Conservation (phyloP, 1,140 invertebrate species). For the Temnothorax curvispinosus region DNA sequence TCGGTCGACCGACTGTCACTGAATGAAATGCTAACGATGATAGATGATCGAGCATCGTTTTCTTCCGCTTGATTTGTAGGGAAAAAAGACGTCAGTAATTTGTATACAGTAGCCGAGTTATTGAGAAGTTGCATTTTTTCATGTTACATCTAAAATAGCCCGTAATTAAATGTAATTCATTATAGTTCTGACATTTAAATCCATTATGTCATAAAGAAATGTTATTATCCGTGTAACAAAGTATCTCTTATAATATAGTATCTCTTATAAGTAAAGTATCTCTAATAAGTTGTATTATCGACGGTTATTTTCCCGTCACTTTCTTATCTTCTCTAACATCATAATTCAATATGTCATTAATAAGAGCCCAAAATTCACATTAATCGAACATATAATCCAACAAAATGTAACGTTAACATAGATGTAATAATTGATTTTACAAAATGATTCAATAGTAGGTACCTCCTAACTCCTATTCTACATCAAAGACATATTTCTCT, state of each 20-base stretch:
- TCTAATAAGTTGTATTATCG: neutral
- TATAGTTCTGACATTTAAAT: neutral
- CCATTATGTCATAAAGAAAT: neutral
- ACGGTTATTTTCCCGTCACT: neutral
- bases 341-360: neutral
- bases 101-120: constrained; percentile 30
- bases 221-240: neutral
- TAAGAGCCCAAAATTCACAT: neutral
- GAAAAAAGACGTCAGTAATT: constrained; percentile 15
- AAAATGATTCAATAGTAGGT: neutral
- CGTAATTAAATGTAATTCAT: constrained; percentile 35
- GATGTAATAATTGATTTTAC: neutral
- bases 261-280: neutral
- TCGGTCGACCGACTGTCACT: constrained; percentile 73
- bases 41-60: constrained; percentile 76
- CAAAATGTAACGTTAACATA: neutral
- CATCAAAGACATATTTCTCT: neutral
- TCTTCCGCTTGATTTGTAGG: constrained; percentile 43
- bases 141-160: neutral
- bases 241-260: neutral
- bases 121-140: constrained; percentile 7
- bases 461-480: neutral
- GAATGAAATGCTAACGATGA: constrained; percentile 84
- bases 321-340: neutral
- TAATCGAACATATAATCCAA: neutral